phyloP scores from a whole-genome alignment of 2,113 vertebrate species.

The Spea bombifrons region DNA sequence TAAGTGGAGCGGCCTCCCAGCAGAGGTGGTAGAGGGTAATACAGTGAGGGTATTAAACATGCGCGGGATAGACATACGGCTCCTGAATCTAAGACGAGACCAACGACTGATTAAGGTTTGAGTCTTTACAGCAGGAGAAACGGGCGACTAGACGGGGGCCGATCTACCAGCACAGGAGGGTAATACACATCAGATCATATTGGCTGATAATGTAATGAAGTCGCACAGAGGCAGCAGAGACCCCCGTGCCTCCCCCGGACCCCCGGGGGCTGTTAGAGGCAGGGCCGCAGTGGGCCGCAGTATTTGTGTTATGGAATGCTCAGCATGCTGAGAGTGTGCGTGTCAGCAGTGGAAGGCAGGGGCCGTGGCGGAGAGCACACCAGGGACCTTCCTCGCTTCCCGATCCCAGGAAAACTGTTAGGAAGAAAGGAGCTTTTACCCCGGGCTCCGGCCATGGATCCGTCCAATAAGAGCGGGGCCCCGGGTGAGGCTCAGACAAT shows the following conservation, averaged over 20 bases:
- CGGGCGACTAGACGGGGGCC: too few relatives aligned
- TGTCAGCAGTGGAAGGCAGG: not conserved
- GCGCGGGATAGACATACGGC: too few relatives aligned
- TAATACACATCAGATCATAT: too few relatives aligned
- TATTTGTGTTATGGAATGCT: constrained; percentile 33
- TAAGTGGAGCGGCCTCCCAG: too few relatives aligned
- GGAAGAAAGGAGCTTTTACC: not conserved
- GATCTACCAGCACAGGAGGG: too few relatives aligned
- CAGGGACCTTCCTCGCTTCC: not conserved
- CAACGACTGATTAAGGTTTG: too few relatives aligned
- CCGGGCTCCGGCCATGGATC: not conserved
- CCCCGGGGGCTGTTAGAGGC: not conserved
- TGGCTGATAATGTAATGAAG: too few relatives aligned
- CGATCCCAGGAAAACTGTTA: not conserved
- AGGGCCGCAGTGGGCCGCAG: not conserved
- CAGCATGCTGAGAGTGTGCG: constrained; percentile 3
- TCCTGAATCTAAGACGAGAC: too few relatives aligned
- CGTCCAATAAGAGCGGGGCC: not conserved
- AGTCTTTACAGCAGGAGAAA: too few relatives aligned
- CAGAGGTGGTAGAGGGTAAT: too few relatives aligned
- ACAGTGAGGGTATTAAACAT: too few relatives aligned
- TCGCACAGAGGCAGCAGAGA: too few relatives aligned
- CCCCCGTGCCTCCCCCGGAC: not conserved
- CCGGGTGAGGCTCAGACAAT: not conserved
- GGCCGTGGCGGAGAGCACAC: not conserved